Evolutionary conservation across 2,797 vertebrate genomes (phyloP), one percentile per base, ranked within the genome.

Genomic region (Liparis tanakae): DNA sequence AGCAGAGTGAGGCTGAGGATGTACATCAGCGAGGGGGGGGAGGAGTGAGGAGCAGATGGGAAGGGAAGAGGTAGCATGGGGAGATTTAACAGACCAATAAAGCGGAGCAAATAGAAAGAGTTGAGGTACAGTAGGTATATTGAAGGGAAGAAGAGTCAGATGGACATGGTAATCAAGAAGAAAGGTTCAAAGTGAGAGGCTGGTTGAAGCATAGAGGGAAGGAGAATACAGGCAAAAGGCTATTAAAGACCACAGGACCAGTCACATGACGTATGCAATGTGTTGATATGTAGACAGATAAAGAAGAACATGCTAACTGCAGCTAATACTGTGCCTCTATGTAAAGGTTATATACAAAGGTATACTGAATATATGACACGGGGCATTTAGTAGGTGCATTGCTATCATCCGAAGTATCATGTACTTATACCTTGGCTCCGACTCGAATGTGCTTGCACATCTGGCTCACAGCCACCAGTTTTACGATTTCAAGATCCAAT

Each of bases 361-460:
- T 76, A 78, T 22, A 78, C 48, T 41, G 20, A 61, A 58, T 41
- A 66, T 59, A 72, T 71, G 74, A 33, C 65, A 61, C 4, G 7
- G 64, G 67, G 72, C 67, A 62, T 79, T 68, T 60, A 54, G 65
- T 77, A 41, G 60, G 43, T 78, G 67, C 54, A 60, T 58, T 72
- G 67, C 78, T 74, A 83, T 81, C 77, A 73, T 39, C 58, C 76
- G 84, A 82, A 89, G 90, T 78, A 90, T 83, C 74, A 82, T 87
- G 88, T 83, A 70, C 82, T 84, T 75, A 60, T 83, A 79, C 62
- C 43, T 85, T 82, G 78, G 84, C 84, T 56, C 10, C 48, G 34
- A 20, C 66, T 80, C 41, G 46, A 57, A 50, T 63, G 54, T 63
- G 69, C 55, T 82, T 48, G 44, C 37, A 73, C 30, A 70, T 41